phyloP scores from a whole-genome alignment of 2,113 vertebrate genomes.

The Phyllostomus hastatus region DNA sequence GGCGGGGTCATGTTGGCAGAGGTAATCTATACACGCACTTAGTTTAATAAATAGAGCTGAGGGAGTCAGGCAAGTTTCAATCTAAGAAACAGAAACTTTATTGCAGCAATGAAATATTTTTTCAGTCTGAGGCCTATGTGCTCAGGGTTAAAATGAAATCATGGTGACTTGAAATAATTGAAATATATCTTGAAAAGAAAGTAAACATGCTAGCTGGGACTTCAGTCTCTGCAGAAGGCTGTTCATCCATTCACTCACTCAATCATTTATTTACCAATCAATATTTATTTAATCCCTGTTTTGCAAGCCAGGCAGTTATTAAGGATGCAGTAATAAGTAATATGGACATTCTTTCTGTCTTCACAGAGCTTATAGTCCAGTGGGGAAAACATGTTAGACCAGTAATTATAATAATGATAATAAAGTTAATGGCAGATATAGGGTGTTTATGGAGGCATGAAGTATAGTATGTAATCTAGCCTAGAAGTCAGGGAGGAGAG shows the following conservation, averaged over 20 bases:
- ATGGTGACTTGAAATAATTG: background rate
- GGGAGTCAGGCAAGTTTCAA: background rate
- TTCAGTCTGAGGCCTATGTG: background rate
- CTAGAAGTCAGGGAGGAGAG: background rate
- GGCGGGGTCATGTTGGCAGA: background rate
- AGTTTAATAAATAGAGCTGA: constrained; percentile 5
- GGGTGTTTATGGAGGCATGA: background rate
- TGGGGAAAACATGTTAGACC: background rate
- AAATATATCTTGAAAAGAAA: constrained; percentile 32
- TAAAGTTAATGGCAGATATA: background rate
- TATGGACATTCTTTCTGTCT: background rate
- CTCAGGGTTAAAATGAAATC: background rate
- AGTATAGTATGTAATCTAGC: background rate
- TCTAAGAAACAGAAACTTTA: background rate
- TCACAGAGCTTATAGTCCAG: background rate
- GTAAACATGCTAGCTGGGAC: background rate
- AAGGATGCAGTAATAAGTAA: background rate
- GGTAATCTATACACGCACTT: background rate
- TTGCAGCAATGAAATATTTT: constrained; percentile 15
- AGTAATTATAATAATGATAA: background rate
- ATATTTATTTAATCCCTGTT: background rate
- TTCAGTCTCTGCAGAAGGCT: background rate
- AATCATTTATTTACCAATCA: background rate
- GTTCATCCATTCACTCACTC: background rate
- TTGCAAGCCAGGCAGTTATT: background rate